Evolutionary conservation across 1,140 invertebrate genomes (phyloP), one percentile per base, ranked within the genome.

Genomic region (Sesamia nonagrioides): DNA sequence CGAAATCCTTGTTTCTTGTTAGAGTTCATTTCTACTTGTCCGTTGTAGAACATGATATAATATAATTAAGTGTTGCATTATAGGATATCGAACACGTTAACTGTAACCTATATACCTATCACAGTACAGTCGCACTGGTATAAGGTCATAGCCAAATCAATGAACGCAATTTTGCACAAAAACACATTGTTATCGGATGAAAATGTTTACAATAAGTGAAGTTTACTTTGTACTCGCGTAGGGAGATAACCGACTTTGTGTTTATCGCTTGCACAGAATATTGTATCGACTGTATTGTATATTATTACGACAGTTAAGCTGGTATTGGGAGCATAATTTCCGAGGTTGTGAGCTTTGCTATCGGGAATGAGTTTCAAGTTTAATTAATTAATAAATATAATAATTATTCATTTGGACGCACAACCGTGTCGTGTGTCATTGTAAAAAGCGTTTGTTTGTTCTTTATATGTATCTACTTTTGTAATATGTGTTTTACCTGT

Each of bases 311-410:
- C 89, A 87, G 86, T 90, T 80, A 92, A 93, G 93, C 93, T 94
- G 93, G 93, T 94, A 93, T 93, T 94, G 93, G 93, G 93, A 94
- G 93, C 92, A 94, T 94, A 83, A 93, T 94, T 94, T 94, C 91
- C 93, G 92, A 91, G 91, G 93, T 94, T 94, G 92, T 94, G 93
- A 94, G 88, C 86, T 92, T 90, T 92, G 86, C 91, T 91, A 88
- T 92, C 91, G 93, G 93, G 88, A 94, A 93, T 93, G 91, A 90
- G 91, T 93, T 79, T 92, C 90, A 89, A 84, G 77, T 88, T 86
- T 91, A 88, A 90, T 89, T 89, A 88, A 87, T 89, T 86, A 86
- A 78, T 84, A 81, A 88, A 88, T 89, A 88, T 88, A 86, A 86
- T 90, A 85, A 86, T 88, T 74, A 90, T 90, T 92, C 86, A 86